Conservation (phyloP, 2,888 invertebrate genomes). For the Diaperis boleti region DNA sequence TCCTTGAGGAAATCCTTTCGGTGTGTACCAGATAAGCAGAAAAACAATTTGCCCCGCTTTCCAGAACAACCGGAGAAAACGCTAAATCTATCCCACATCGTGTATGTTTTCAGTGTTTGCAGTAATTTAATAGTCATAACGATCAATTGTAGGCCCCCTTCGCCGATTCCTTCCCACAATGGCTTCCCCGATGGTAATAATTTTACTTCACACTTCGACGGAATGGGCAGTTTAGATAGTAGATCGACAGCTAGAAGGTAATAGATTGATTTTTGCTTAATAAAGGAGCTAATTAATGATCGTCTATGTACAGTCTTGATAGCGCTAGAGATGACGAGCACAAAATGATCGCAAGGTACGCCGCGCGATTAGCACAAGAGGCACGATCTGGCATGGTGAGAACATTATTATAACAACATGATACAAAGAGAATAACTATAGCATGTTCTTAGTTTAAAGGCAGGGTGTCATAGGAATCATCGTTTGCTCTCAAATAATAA, state of each 20-base stretch:
- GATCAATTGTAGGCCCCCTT: constrained; percentile 79
- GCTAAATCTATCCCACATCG: constrained; percentile 94
- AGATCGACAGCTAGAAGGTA: constrained; percentile 73
- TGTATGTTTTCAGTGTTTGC: constrained; percentile 72
- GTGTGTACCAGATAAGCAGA: constrained; percentile 93
- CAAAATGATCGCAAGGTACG: constrained; percentile 95
- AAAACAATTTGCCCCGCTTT: constrained; percentile 85
- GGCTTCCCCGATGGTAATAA: constrained; percentile 83
- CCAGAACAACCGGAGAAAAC: constrained; percentile 96
- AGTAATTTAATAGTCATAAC: constrained; percentile 10
- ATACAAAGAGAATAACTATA: constrained; percentile 11
- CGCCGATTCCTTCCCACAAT: constrained; percentile 93
- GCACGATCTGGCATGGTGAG: constrained; percentile 78
- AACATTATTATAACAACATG: background rate
- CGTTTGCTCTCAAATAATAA: too few species aligned
- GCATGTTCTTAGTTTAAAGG: constrained; percentile 52
- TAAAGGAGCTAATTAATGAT: constrained; percentile 11
- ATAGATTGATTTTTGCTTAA: constrained; percentile 9
- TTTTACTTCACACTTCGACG: constrained; percentile 76
- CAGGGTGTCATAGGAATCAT: too few species aligned
- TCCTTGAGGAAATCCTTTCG: constrained; percentile 97
- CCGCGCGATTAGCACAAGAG: constrained; percentile 94
- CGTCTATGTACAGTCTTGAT: constrained; percentile 60
- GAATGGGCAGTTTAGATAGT: constrained; percentile 80
- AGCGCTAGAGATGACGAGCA: constrained; percentile 88